Conservation (phyloP, 30 jellyfish, hydroid and myxozoan species). For the Clytia hemisphaerica region DNA sequence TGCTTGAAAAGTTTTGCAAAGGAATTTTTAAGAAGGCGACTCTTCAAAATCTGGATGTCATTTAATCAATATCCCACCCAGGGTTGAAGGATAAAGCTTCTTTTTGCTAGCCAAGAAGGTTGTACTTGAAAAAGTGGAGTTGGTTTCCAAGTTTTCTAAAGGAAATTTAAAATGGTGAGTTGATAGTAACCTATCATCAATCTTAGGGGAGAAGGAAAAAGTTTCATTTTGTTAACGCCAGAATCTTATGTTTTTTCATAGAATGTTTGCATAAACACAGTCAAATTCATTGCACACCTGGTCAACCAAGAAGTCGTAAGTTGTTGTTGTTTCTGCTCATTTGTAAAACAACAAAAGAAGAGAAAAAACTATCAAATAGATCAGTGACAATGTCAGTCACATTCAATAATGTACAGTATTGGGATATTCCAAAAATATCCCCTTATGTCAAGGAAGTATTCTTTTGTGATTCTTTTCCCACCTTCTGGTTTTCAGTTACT, state of each 20-base stretch:
- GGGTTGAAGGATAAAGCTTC: too few relatives aligned
- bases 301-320: slow-evolving; percentile 95
- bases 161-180: background rate
- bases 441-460: too few relatives aligned
- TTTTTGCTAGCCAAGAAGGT: too few relatives aligned
- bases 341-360: background rate
- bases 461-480: too few relatives aligned
- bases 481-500: too few relatives aligned
- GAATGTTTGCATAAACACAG: slow-evolving; percentile 83
- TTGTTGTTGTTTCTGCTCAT: background rate
- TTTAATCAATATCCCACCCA: too few relatives aligned
- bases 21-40: background rate
- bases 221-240: background rate
- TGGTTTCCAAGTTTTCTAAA: background rate
- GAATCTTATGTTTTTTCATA: slow-evolving; percentile 9
- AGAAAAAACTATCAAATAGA: too few relatives aligned
- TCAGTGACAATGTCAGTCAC: too few relatives aligned
- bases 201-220: background rate
- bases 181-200: background rate
- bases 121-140: background rate
- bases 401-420: too few relatives aligned
- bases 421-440: too few relatives aligned
- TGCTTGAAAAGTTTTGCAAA: background rate
- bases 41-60: too few relatives aligned
- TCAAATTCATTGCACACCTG: slow-evolving; percentile 86